These are phyloP conservation scores for Porites lutea DNA, from an alignment of 64 coral and sea anemone genomes.

Conservation along the genomic window DNA sequence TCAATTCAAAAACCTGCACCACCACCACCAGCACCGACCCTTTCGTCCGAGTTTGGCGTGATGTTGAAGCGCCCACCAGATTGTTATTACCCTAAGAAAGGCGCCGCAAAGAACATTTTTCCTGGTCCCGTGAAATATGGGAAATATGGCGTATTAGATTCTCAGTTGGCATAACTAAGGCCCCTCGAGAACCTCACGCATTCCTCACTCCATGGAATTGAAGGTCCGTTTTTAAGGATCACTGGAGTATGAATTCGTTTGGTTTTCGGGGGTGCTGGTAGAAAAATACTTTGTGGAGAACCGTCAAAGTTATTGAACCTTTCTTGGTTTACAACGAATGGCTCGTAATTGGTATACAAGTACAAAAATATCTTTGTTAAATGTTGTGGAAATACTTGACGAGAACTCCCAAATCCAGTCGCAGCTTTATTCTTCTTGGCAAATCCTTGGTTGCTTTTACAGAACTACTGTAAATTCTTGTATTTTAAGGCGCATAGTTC, in stretches of 20 bases:
- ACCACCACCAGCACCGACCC: conserved; percentile 35
- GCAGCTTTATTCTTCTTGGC: too few relatives aligned
- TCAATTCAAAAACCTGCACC: conserved; percentile 6
- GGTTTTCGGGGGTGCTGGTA: conserved; percentile 31
- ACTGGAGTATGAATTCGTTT: not conserved
- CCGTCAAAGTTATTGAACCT: too few relatives aligned
- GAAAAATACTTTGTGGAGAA: too few relatives aligned
- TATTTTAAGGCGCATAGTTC: too few relatives aligned
- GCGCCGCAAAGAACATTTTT: not conserved
- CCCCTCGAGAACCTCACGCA: conserved; percentile 29
- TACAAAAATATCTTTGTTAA: too few relatives aligned
- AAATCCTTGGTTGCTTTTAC: too few relatives aligned
- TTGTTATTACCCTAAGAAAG: conserved; percentile 31
- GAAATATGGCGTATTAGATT: conserved; percentile 38
- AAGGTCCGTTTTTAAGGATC: not conserved
- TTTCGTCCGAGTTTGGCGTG: conserved; percentile 25
- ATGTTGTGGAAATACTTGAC: too few relatives aligned
- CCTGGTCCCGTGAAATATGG: conserved; percentile 5
- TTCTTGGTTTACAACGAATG: too few relatives aligned
- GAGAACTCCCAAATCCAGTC: too few relatives aligned
- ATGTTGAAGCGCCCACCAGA: conserved; percentile 42
- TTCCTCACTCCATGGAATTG: not conserved
- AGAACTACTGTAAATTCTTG: too few relatives aligned
- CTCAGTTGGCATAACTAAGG: conserved; percentile 38
- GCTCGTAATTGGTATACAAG: too few relatives aligned